These are phyloP conservation scores for Frankliniella fusca DNA, from an alignment of 2,888 invertebrate species.

Conservation along the genomic window DNA sequence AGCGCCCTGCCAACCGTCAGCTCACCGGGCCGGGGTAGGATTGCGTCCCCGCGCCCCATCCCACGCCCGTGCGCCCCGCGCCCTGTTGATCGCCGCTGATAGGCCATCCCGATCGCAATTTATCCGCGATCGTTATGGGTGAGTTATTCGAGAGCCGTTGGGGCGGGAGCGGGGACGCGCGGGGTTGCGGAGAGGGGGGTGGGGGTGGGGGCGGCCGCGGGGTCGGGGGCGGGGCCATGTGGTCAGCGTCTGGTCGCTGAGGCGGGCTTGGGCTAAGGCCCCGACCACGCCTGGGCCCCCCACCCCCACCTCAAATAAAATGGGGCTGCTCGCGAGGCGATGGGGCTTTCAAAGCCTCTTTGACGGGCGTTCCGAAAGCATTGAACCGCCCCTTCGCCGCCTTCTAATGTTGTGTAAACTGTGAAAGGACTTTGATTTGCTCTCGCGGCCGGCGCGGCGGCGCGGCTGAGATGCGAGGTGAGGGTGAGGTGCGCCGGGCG, in stretches of 20 bases:
- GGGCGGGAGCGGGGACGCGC: not conserved
- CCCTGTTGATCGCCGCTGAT: too few relatives aligned
- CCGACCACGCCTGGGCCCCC: not conserved
- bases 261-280: too few relatives aligned
- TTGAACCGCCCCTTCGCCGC: not conserved
- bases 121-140: not conserved
- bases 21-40: too few relatives aligned
- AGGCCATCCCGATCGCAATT: not conserved
- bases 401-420: conserved; percentile 26
- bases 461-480: not conserved
- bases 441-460: not conserved
- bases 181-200: not conserved
- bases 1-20: too few relatives aligned
- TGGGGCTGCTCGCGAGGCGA: conserved; percentile 7
- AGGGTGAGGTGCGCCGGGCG: too few relatives aligned
- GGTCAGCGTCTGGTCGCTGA: not conserved
- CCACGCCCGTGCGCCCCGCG: too few relatives aligned
- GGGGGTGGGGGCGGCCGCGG: not conserved
- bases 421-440: conserved; percentile 22
- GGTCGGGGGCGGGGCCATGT: not conserved
- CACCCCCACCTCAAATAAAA: conserved; percentile 5
- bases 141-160: not conserved
- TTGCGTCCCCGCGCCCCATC: too few relatives aligned
- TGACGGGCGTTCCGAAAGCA: conserved; percentile 1
- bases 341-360: conserved; percentile 17